Percentiles rank a stretch among this genome's conserved stretches.
Evolutionary conservation across 2,797 vertebrate genomes (phyloP).

Genomic region (Ctenopoma kingsleyae): DNA sequence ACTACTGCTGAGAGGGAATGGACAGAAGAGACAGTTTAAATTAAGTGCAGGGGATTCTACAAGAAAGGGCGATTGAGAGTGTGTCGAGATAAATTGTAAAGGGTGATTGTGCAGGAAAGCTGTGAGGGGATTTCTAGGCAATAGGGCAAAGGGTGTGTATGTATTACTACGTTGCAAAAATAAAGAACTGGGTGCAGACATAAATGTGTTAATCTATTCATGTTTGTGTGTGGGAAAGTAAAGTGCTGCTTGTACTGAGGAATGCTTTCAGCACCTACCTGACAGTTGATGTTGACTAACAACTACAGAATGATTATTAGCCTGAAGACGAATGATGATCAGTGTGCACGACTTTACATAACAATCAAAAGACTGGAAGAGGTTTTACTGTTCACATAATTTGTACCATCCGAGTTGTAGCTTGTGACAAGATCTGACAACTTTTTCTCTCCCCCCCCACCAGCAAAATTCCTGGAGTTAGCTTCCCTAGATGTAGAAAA

Average conservation of each 20-base stretch:
- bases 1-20: constrained; percentile 54
- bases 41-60: constrained; percentile 69
- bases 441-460: background rate
- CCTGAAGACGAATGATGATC: constrained; percentile 13
- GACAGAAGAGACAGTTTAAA: constrained; percentile 72
- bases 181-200: background rate
- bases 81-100: constrained; percentile 55
- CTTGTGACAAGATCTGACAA: constrained; percentile 39
- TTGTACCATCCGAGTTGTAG: constrained; percentile 1
- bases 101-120: constrained; percentile 57
- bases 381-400: background rate
- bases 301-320: background rate
- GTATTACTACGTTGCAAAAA: constrained; percentile 35
- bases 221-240: background rate
- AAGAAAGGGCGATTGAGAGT: constrained; percentile 62
- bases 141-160: constrained; percentile 39
- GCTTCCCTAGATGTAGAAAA: constrained; percentile 8
- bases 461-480: constrained; percentile 13
- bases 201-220: constrained; percentile 1
- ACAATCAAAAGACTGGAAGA: background rate
- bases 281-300: constrained; percentile 18
- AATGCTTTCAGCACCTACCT: constrained; percentile 7
- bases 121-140: constrained; percentile 52
- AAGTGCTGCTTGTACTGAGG: background rate
- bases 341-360: constrained; percentile 9